A percentile compares a stretch with the other conserved stretches of the same genome.
These are phyloP conservation scores for Picathartes gymnocephalus DNA, from an alignment of 2,113 vertebrate genomes.

Conservation along the genomic window DNA sequence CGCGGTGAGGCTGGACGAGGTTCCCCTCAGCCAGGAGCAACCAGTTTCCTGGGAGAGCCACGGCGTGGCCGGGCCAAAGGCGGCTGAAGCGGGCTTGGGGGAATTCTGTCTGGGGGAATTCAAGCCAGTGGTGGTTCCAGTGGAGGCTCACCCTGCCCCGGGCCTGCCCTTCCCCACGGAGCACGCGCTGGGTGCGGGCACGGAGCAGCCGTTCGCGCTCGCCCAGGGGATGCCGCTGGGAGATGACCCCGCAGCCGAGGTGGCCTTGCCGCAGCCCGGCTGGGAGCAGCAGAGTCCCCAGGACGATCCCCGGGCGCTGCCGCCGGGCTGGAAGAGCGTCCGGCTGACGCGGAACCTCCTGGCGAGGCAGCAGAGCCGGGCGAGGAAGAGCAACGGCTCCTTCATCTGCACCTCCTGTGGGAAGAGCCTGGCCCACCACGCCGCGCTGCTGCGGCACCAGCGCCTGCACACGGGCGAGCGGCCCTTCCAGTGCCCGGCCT, in stretches of 20 bases:
- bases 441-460: conserved; percentile 40
- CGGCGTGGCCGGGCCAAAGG: background rate
- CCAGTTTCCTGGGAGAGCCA: background rate
- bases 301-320: background rate
- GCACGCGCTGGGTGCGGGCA: background rate
- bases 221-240: background rate
- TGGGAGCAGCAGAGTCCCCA: background rate
- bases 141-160: background rate
- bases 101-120: conserved; percentile 8
- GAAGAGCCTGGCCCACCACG: conserved; percentile 52
- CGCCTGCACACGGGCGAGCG: conserved; percentile 48
- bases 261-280: background rate
- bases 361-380: conserved; percentile 4
- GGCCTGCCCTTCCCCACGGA: conserved; percentile 8
- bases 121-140: conserved; percentile 28
- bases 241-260: background rate
- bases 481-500: conserved; percentile 36
- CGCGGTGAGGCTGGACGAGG: background rate
- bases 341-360: conserved; percentile 26
- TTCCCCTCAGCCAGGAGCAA: background rate
- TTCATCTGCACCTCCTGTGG: conserved; percentile 55
- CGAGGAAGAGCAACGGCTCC: conserved; percentile 24
- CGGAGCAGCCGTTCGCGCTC: background rate
- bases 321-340: background rate
- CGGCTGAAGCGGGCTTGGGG: background rate